Base-by-base conservation (phyloP, 2,888 invertebrate species). In the Oscheius myriophilus region DNA sequence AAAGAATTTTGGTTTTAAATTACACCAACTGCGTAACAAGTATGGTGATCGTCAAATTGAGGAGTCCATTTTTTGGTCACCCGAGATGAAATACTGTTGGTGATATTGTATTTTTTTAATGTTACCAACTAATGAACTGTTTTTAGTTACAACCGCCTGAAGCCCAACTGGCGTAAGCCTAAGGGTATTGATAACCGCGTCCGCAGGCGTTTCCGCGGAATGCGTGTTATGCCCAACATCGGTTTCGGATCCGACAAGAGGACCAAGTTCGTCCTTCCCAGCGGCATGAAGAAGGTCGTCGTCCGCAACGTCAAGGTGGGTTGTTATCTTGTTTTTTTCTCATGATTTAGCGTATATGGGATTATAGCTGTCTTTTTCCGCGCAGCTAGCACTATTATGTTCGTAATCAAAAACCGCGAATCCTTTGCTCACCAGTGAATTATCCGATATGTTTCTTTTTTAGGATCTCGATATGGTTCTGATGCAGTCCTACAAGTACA, bases 161-260 rank as follows among this genome's bases (percentile, higher is more conserved):
- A 78, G 69, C 80, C 82, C 67, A 85, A 93, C 91, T 99, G 98
- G 98, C 92, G 98, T 88, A 98, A 96, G 90, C 98, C 98, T 23
- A 96, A 96, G 90, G 98, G 98, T 94, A 99, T 98, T 89, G 98
- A 99, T 90, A 98, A 99, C 92, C 92, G 97, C 89, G 97, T 98
- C 58, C 92, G 98, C 83, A 92, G 98, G 88, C 92, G 96, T 84
- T 98, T 98, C 91, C 98, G 98, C 92, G 98, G 98, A 41, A 96
- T 96, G 88, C 95, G 92, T 87, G 90, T 94, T 90, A 98, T 99
- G 98, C 98, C 98, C 79, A 96, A 92, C 88, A 96, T 99, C 88
- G 98, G 98, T 91, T 98, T 96, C 88, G 97, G 98, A 81, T 94
- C 95, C 84, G 93, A 93, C 89, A 92, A 93, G 87, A 93, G 92